phyloP scores from a whole-genome alignment of 1,140 invertebrate genomes.

The Portunus trituberculatus region DNA sequence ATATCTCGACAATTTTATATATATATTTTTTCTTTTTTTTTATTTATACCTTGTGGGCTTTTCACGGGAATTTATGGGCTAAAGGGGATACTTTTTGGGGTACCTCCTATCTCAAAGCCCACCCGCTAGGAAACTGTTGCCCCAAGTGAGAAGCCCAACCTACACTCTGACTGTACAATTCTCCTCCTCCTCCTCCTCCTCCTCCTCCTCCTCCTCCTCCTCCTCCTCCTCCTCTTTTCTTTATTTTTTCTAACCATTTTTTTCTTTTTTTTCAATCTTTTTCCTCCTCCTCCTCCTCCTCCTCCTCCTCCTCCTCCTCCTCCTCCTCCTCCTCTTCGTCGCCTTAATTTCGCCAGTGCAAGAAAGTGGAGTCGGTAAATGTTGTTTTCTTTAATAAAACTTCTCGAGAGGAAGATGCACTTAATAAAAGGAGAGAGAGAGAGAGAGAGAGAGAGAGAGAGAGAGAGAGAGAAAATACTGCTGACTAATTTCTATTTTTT shows the following conservation, averaged over 20 bases:
- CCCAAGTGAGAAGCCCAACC: no score
- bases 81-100: no score
- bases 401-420: not conserved
- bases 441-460: no score
- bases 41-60: no score
- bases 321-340: not conserved
- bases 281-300: not conserved
- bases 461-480: no score
- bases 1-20: not conserved
- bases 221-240: not conserved
- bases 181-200: not conserved
- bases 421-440: not conserved
- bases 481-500: not conserved
- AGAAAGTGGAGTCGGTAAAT: conserved; percentile 22
- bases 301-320: not conserved
- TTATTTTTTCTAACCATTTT: not conserved
- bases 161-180: no score
- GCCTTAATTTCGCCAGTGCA: not conserved
- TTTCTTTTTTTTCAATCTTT: not conserved
- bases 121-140: no score
- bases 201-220: not conserved
- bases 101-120: no score
- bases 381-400: conserved; percentile 15
- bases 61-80: no score
- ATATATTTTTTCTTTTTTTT: not conserved